Evolutionary conservation across 2,113 vertebrate species (phyloP).

Genomic region (Chunga burmeisteri): DNA sequence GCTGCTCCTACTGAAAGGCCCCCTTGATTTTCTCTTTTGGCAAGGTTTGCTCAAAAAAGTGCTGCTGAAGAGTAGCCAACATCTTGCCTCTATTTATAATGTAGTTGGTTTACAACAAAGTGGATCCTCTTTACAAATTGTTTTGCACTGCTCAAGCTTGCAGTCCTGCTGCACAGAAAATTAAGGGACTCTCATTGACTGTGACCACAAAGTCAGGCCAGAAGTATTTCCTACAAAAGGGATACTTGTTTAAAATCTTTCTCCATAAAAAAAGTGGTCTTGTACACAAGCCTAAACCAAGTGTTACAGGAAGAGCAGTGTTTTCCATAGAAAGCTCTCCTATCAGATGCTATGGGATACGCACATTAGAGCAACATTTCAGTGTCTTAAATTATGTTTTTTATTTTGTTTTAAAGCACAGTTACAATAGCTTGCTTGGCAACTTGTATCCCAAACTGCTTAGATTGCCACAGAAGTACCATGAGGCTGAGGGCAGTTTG

Average conservation of each 20-base stretch:
- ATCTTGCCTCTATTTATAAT: slow-evolving; percentile 29
- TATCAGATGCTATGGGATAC: neutral
- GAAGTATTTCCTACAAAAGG: neutral
- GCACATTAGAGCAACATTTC: neutral
- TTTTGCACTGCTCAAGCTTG: neutral
- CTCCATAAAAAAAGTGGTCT: neutral
- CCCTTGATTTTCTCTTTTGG: slow-evolving; percentile 2
- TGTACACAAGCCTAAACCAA: neutral
- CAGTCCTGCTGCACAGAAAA: neutral
- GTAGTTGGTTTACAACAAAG: neutral
- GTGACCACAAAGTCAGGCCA: neutral
- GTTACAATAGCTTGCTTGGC: neutral
- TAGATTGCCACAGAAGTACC: neutral
- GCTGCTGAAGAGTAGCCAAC: neutral
- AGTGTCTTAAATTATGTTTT: neutral
- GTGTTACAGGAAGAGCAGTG: neutral
- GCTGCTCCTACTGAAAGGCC: slow-evolving; percentile 1
- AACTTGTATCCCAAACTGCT: neutral
- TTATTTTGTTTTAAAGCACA: neutral
- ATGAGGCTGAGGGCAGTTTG: neutral
- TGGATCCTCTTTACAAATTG: neutral
- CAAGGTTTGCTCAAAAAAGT: neutral
- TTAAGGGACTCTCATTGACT: neutral
- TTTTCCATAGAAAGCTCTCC: neutral
- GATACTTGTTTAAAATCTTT: neutral